Percentiles rank a stretch among this genome's conserved stretches.
phyloP scores from a whole-genome alignment of 2,113 vertebrate genomes.

The Barnardius zonarius region DNA sequence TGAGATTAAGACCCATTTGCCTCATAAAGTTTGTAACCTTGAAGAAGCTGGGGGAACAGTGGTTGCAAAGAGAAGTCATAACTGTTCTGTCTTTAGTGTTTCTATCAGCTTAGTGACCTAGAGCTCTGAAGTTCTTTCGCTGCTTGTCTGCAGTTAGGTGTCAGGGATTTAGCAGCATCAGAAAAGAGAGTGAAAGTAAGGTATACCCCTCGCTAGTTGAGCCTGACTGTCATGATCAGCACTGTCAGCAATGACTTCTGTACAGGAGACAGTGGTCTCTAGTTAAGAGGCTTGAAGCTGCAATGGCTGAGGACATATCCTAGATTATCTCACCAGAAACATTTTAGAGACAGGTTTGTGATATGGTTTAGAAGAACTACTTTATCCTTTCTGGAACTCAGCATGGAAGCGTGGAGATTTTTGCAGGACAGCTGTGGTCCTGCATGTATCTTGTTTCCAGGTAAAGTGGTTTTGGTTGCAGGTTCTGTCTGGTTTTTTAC shows the following conservation, averaged over 20 bases:
- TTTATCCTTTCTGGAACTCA: not conserved
- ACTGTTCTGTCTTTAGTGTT: not conserved
- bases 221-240: not conserved
- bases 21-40: not conserved
- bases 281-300: not conserved
- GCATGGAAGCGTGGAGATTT: fast-evolving
- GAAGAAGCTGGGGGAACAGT: not conserved
- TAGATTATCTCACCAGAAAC: not conserved
- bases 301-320: not conserved
- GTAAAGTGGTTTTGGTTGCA: not conserved
- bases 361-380: not conserved
- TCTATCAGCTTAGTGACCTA: not conserved
- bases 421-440: not conserved
- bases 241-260: not conserved
- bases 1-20: not conserved
- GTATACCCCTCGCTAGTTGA: not conserved
- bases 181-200: not conserved
- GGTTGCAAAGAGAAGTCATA: not conserved
- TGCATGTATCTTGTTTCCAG: not conserved
- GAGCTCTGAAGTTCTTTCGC: not conserved
- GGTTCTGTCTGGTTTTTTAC: not conserved
- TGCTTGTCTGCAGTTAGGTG: not conserved
- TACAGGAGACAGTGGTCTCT: not conserved
- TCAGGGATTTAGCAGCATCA: not conserved
- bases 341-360: not conserved